These are phyloP conservation scores for Geococcyx californianus DNA, from an alignment of 2,113 vertebrate species.

Conservation along the genomic window DNA sequence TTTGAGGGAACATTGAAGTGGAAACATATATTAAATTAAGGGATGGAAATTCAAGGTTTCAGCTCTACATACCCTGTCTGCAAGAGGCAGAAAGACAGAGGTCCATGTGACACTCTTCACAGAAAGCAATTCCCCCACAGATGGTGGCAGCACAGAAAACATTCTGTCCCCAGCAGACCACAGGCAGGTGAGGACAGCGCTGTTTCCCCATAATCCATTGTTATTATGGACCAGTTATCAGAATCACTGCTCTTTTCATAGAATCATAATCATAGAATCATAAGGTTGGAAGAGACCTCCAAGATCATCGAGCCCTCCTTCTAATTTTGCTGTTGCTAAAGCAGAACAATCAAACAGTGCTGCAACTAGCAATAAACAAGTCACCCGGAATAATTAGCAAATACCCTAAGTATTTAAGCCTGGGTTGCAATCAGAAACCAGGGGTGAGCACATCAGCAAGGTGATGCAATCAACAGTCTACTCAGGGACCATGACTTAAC, in stretches of 20 bases:
- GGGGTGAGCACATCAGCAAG: not conserved
- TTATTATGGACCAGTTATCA: not conserved
- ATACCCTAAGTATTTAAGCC: not conserved
- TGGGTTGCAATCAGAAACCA: not conserved
- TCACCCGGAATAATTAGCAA: not conserved
- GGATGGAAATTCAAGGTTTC: not conserved
- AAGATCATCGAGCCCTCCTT: too few species aligned
- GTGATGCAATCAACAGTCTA: not conserved
- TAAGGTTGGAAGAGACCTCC: too few species aligned
- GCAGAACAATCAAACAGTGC: not conserved
- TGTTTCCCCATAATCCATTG: not conserved
- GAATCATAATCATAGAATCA: too few species aligned
- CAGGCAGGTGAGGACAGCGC: rapidly evolving
- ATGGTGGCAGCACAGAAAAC: not conserved
- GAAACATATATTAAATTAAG: not conserved
- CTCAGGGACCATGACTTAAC: not conserved
- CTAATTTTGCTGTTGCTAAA: not conserved
- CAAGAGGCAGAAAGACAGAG: not conserved
- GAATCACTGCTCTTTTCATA: not conserved
- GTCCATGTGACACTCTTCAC: not conserved
- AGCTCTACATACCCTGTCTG: not conserved
- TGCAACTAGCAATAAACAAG: not conserved
- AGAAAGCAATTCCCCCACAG: not conserved
- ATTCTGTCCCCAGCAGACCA: rapidly evolving
- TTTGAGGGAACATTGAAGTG: not conserved